phyloP scores from a whole-genome alignment of 2,797 vertebrate genomes.

The Euthynnus affinis region DNA sequence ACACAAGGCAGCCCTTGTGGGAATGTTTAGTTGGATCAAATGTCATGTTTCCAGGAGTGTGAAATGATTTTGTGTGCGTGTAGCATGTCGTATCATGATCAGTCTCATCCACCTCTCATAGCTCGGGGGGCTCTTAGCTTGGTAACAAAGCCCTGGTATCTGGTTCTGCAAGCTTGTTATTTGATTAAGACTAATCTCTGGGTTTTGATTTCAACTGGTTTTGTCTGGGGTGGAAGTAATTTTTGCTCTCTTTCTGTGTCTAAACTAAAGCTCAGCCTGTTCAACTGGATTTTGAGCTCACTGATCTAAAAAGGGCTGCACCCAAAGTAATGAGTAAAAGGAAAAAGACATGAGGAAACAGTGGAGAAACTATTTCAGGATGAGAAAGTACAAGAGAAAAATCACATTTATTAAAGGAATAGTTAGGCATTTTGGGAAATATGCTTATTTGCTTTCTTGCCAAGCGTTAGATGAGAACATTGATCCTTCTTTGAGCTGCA shows the following conservation, averaged over 20 bases:
- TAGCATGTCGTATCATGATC: slow-evolving; percentile 76
- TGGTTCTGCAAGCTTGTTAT: slow-evolving; percentile 75
- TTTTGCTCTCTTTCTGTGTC: slow-evolving; percentile 59
- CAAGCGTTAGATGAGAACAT: neutral
- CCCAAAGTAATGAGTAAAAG: slow-evolving; percentile 54
- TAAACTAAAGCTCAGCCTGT: slow-evolving; percentile 71
- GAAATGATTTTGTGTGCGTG: slow-evolving; percentile 65
- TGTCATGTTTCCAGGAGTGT: slow-evolving; percentile 65
- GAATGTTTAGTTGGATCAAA: slow-evolving; percentile 74
- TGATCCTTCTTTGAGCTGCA: neutral
- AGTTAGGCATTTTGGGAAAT: no score
- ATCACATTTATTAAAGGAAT: slow-evolving; percentile 17
- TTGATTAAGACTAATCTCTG: slow-evolving; percentile 77
- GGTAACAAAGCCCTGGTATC: slow-evolving; percentile 75
- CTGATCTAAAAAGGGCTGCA: slow-evolving; percentile 55
- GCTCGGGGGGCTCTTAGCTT: slow-evolving; percentile 52
- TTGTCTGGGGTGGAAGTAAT: slow-evolving; percentile 69
- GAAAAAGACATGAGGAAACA: slow-evolving; percentile 53
- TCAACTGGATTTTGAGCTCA: slow-evolving; percentile 72
- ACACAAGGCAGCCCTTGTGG: slow-evolving; percentile 77
- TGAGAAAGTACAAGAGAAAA: slow-evolving; percentile 31
- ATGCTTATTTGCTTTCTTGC: neutral
- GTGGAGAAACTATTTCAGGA: slow-evolving; percentile 31
- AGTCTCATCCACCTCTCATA: slow-evolving; percentile 65
- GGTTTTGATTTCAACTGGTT: slow-evolving; percentile 78